Percentiles rank a stretch among this genome's conserved stretches.
Evolutionary conservation across 2,797 vertebrate species (phyloP).

Genomic region (Gadopsis marmoratus): DNA sequence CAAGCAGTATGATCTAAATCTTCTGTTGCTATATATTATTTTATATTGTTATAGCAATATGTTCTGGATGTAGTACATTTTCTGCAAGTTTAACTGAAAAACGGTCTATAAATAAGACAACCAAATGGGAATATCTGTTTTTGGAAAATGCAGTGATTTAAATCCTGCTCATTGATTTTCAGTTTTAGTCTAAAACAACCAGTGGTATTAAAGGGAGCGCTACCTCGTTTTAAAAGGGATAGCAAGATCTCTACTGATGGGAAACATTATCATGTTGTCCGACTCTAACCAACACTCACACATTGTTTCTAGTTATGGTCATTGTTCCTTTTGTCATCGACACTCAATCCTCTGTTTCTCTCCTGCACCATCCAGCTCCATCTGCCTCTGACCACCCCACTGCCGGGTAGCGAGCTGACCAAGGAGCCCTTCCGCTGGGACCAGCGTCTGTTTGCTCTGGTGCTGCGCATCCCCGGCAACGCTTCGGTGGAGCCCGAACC

Average conservation of each 20-base stretch:
- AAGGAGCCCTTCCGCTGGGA: constrained; percentile 99
- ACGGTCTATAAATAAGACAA: not conserved
- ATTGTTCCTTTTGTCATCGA: not conserved
- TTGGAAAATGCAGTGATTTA: not conserved
- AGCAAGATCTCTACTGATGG: not conserved
- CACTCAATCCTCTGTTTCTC: not conserved
- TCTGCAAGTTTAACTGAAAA: not conserved
- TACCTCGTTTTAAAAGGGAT: not conserved
- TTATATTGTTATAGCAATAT: not conserved
- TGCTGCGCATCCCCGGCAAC: constrained; percentile 93
- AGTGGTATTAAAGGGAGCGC: not conserved
- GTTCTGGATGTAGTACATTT: not conserved
- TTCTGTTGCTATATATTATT: not conserved
- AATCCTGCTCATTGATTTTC: not conserved
- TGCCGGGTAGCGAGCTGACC: constrained; percentile 97
- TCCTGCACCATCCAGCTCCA: constrained; percentile 87
- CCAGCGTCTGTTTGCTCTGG: constrained; percentile 95
- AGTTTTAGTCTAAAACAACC: not conserved
- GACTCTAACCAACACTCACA: not conserved
- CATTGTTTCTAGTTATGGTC: not conserved
- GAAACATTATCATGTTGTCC: not conserved
- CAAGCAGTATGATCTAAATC: not conserved
- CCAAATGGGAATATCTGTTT: not conserved
- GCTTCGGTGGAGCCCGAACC: constrained; percentile 90
- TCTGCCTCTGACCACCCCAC: constrained; percentile 94